These are phyloP conservation scores for Heliconius melpomene DNA, from an alignment of 1,140 invertebrate species.

Conservation along the genomic window DNA sequence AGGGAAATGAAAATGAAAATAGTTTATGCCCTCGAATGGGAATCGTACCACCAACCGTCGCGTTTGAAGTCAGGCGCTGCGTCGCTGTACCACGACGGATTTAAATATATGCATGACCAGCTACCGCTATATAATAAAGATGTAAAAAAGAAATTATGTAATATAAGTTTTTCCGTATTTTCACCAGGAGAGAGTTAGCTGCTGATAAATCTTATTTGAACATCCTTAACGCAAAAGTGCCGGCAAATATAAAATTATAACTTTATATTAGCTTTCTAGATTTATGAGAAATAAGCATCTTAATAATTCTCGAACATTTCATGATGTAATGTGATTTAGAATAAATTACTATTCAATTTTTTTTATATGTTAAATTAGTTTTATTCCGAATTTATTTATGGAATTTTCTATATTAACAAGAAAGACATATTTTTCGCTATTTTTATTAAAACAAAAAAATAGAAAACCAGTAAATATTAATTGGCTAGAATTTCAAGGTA, in stretches of 20 bases:
- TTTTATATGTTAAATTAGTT: not conserved
- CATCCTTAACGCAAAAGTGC: not conserved
- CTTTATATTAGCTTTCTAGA: constrained; percentile 13
- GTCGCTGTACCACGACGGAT: no score
- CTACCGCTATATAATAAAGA: no score
- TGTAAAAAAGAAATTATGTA: no score
- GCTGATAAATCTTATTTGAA: constrained; percentile 17
- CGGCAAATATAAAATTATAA: constrained; percentile 12
- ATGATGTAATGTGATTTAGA: not conserved
- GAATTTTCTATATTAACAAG: not conserved
- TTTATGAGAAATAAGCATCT: not conserved
- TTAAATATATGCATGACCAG: no score
- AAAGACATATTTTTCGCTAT: no score
- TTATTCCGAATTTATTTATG: no score
- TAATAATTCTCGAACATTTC: not conserved
- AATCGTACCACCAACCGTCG: no score
- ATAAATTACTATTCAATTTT: not conserved
- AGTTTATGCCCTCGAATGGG: no score
- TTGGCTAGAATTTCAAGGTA: not conserved
- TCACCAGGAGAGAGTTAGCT: not conserved
- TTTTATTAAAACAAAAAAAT: not conserved
- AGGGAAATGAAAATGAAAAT: no score
- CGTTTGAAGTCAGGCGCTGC: no score
- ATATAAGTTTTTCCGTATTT: not conserved
- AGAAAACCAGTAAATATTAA: not conserved